These are phyloP conservation scores for Smutsia gigantea DNA, from an alignment of 2,797 vertebrate genomes.

Conservation along the genomic window DNA sequence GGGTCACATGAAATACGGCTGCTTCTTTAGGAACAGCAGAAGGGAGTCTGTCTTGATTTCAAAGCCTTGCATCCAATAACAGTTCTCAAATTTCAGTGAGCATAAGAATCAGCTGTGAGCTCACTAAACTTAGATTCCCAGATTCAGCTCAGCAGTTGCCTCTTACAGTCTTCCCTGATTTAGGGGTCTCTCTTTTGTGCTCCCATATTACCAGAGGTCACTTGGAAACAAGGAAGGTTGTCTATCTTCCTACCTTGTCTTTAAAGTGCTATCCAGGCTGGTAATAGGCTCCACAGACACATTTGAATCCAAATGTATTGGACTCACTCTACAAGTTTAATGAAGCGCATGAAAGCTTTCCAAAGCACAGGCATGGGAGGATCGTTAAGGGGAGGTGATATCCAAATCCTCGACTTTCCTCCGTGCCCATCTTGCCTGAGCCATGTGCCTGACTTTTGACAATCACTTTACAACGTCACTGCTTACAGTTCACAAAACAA, in stretches of 20 bases:
- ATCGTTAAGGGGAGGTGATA: background rate
- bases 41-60: background rate
- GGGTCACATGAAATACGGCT: background rate
- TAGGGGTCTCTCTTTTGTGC: background rate
- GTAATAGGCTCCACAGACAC: background rate
- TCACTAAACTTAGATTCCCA: background rate
- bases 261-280: background rate
- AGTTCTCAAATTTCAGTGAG: background rate
- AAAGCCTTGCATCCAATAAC: background rate
- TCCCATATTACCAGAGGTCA: background rate
- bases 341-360: background rate
- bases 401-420: background rate
- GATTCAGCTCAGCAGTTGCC: background rate
- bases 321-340: background rate
- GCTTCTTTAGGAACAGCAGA: background rate
- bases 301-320: background rate
- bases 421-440: fast-evolving
- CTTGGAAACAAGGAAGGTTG: background rate
- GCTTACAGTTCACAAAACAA: background rate
- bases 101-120: background rate
- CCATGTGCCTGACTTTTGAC: no score
- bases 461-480: background rate
- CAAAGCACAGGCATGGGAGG: fast-evolving
- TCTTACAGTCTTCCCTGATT: background rate
- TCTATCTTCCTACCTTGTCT: background rate